Evolutionary conservation across 1,140 invertebrate species (phyloP).

Genomic region (Choristoneura fumiferana): DNA sequence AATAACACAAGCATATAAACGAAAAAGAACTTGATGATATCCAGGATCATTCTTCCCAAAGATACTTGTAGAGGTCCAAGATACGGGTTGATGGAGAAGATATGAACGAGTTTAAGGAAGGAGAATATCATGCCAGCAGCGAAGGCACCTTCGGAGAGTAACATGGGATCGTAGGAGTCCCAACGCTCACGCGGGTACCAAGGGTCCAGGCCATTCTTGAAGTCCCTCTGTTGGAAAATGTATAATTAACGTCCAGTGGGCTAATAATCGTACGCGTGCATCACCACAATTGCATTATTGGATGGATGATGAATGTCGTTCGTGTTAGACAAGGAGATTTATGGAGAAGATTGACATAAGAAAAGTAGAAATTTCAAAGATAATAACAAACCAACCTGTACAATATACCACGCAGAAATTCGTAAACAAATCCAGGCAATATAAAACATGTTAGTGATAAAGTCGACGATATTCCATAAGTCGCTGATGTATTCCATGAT

Average conservation of each 20-base stretch:
- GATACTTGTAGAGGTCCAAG: slow-evolving; percentile 93
- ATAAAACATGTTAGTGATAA: slow-evolving; percentile 96
- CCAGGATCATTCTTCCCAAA: slow-evolving; percentile 94
- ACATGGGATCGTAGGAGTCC: slow-evolving; percentile 96
- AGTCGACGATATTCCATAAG: slow-evolving; percentile 98
- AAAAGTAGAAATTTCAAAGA: background rate
- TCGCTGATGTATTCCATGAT: slow-evolving; percentile 94
- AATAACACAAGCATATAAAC: slow-evolving; percentile 94
- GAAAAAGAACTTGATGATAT: slow-evolving; percentile 96
- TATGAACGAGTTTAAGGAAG: slow-evolving; percentile 95
- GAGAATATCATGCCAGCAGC: slow-evolving; percentile 97
- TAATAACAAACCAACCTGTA: slow-evolving; percentile 80
- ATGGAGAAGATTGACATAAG: no score
- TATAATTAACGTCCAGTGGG: background rate
- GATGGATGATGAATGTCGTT: no score
- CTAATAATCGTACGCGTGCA: background rate
- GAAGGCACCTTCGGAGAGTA: slow-evolving; percentile 95
- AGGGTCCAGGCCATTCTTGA: slow-evolving; percentile 84
- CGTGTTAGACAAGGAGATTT: no score
- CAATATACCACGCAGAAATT: slow-evolving; percentile 85
- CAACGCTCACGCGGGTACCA: slow-evolving; percentile 92
- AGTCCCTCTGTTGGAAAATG: slow-evolving; percentile 81
- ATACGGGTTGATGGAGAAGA: slow-evolving; percentile 97
- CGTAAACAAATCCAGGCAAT: slow-evolving; percentile 93
- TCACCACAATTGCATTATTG: no score